Evolutionary conservation across 1,140 invertebrate species (phyloP).

Genomic region (Ericerus pela): DNA sequence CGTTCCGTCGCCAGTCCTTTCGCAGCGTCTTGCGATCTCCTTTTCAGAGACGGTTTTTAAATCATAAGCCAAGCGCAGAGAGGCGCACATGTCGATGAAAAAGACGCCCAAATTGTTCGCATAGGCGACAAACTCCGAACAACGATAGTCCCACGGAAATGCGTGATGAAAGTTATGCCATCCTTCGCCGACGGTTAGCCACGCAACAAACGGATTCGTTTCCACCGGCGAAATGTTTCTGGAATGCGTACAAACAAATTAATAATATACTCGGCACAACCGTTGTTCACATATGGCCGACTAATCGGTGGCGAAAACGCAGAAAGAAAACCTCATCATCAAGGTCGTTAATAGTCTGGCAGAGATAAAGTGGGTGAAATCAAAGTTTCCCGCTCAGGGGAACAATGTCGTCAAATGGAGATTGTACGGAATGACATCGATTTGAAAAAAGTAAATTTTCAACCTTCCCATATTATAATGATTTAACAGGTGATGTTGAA

Average conservation of each 20-base stretch:
- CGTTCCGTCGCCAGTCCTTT: slow-evolving; percentile 51
- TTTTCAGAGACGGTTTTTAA: slow-evolving; percentile 33
- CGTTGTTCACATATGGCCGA: too few species aligned
- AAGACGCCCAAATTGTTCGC: slow-evolving; percentile 62
- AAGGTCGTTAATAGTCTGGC: too few species aligned
- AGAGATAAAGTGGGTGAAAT: too few species aligned
- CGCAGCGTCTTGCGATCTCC: slow-evolving; percentile 32
- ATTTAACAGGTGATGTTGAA: too few species aligned
- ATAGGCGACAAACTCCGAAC: slow-evolving; percentile 53
- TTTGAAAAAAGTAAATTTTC: too few species aligned
- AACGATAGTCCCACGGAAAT: slow-evolving; percentile 67
- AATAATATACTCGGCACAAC: too few species aligned
- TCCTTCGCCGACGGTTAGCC: slow-evolving; percentile 38
- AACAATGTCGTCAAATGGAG: too few species aligned
- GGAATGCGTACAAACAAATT: slow-evolving; percentile 36
- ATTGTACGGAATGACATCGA: too few species aligned
- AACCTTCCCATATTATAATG: too few species aligned
- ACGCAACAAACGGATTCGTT: slow-evolving; percentile 32
- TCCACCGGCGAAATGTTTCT: slow-evolving; percentile 45
- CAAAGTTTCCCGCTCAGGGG: too few species aligned
- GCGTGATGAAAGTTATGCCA: slow-evolving; percentile 74
- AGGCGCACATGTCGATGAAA: slow-evolving; percentile 35
- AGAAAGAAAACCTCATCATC: too few species aligned
- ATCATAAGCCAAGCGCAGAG: slow-evolving; percentile 45
- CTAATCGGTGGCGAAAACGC: too few species aligned